Conservation (phyloP, 2,888 invertebrate species). For the Fragum fragum region DNA sequence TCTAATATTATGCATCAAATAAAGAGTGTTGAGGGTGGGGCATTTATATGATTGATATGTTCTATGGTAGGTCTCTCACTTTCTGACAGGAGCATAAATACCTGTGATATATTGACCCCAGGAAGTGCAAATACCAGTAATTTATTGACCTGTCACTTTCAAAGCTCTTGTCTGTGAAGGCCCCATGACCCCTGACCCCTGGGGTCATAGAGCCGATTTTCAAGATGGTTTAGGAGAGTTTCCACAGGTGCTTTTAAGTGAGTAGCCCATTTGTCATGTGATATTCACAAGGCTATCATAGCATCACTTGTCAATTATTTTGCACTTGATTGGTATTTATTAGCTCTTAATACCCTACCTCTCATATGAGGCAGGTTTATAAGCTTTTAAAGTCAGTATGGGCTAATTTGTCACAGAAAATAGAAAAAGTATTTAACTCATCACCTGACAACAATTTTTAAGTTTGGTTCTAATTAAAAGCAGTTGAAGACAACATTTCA, state of each 20-base stretch:
- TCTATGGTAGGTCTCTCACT: background rate
- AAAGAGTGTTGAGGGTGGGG: too few relatives aligned
- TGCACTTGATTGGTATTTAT: slow-evolving; percentile 24
- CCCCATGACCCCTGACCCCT: background rate
- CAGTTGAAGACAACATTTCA: too few relatives aligned
- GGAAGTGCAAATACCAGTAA: background rate
- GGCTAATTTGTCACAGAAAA: too few relatives aligned
- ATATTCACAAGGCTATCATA: background rate
- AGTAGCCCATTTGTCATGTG: background rate
- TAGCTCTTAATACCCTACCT: slow-evolving; percentile 1
- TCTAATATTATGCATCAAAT: too few relatives aligned
- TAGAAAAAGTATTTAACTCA: too few relatives aligned
- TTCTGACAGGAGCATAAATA: slow-evolving; percentile 42
- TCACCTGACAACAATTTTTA: too few relatives aligned
- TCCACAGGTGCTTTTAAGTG: slow-evolving; percentile 7
- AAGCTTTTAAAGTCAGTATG: too few relatives aligned
- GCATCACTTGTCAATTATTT: slow-evolving; percentile 5
- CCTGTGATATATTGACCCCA: slow-evolving; percentile 16
- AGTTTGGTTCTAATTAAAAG: too few relatives aligned
- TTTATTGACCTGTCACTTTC: slow-evolving; percentile 7
- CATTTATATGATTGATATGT: too few relatives aligned
- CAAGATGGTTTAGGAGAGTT: slow-evolving; percentile 12
- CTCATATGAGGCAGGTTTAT: background rate
- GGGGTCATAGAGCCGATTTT: background rate
- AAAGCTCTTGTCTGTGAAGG: background rate